Conservation (phyloP, 2,113 vertebrate genomes). For the Clupea harengus region DNA sequence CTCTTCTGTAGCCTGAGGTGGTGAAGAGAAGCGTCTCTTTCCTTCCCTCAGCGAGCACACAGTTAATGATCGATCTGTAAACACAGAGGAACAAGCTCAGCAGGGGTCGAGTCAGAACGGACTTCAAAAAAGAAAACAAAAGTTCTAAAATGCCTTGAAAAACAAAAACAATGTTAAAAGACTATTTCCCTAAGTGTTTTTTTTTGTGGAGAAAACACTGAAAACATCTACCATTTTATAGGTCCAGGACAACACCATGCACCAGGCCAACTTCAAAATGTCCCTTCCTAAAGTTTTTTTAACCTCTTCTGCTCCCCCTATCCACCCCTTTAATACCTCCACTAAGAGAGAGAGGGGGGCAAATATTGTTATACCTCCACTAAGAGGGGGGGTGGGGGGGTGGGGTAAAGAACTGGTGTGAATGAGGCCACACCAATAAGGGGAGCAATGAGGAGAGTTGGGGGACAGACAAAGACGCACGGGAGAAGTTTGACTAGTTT, state of each 20-base stretch:
- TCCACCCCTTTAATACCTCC: background rate
- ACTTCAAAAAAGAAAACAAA: background rate
- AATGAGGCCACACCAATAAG: too few species aligned
- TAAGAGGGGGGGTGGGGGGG: background rate
- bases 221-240: background rate
- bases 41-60: background rate
- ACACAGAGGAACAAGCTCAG: background rate
- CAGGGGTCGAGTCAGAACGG: background rate
- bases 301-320: background rate
- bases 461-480: background rate
- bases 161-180: conserved; percentile 3
- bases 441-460: background rate
- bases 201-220: background rate
- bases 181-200: conserved; percentile 16
- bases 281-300: background rate
- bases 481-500: conserved; percentile 31
- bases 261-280: background rate
- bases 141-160: background rate
- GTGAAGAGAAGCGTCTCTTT: background rate
- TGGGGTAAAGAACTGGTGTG: too few species aligned
- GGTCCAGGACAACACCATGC: conserved; percentile 10
- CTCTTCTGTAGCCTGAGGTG: background rate
- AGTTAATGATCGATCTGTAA: background rate
- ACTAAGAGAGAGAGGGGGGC: background rate
- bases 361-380: background rate